Conservation (phyloP, 2,888 invertebrate species). For the Cephalotes varians region DNA sequence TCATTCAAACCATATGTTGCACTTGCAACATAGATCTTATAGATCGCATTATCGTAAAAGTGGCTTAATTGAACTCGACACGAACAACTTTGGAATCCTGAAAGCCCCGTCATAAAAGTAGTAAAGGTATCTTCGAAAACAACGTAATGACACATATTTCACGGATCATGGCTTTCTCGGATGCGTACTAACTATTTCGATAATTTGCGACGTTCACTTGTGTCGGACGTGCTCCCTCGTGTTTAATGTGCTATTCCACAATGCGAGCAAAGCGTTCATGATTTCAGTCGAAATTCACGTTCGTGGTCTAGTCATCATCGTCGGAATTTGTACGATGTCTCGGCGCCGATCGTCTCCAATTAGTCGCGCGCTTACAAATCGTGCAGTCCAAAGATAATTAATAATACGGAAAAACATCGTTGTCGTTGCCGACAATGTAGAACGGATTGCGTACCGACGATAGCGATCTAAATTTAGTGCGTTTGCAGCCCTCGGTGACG, state of each 20-base stretch:
- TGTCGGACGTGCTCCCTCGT: conserved; percentile 61
- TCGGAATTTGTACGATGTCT: conserved; percentile 62
- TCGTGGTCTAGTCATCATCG: conserved; percentile 27
- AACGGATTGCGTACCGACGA: conserved; percentile 45
- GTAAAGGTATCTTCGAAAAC: conserved; percentile 70
- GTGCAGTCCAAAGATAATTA: conserved; percentile 40
- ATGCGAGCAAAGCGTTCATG: conserved; percentile 61
- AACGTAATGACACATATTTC: conserved; percentile 69
- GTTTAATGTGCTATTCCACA: conserved; percentile 61
- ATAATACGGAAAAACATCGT: conserved; percentile 47
- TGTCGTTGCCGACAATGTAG: conserved; percentile 44
- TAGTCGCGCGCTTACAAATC: conserved; percentile 46
- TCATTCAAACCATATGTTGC: neutral
- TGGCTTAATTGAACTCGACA: neutral
- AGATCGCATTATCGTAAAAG: neutral
- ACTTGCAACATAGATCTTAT: neutral
- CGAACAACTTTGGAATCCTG: conserved; percentile 56
- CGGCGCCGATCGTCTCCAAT: conserved; percentile 46
- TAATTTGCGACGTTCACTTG: conserved; percentile 65
- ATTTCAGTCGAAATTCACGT: conserved; percentile 32
- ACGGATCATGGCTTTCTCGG: conserved; percentile 61
- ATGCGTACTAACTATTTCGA: conserved; percentile 72
- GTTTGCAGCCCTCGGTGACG: conserved; percentile 34
- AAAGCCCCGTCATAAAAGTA: conserved; percentile 48
- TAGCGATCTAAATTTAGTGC: conserved; percentile 42